Conservation (phyloP, 2,888 invertebrate genomes). For the Autographa pulchrina region DNA sequence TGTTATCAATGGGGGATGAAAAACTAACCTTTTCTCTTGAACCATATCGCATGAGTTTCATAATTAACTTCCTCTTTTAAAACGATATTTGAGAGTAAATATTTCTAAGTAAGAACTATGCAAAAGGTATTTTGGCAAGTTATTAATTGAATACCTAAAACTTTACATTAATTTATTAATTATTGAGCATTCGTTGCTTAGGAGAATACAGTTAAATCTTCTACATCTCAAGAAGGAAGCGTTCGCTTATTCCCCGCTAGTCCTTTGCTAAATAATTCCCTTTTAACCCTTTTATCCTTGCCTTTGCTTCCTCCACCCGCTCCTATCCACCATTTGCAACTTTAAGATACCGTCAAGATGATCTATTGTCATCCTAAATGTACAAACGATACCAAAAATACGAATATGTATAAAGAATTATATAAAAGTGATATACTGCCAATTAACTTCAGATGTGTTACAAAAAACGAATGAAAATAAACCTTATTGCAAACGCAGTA, state of each 20-base stretch:
- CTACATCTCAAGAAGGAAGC: background rate
- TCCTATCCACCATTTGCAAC: background rate
- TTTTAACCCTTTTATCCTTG: background rate
- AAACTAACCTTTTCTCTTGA: background rate
- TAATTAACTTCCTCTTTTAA: background rate
- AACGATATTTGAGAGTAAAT: background rate
- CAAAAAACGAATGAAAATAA: background rate
- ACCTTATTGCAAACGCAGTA: background rate
- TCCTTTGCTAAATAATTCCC: background rate
- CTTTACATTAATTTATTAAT: background rate
- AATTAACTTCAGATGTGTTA: background rate
- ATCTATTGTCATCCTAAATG: slow-evolving; percentile 1
- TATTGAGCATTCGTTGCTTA: background rate
- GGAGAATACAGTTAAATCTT: background rate
- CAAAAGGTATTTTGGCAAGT: background rate
- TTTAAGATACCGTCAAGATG: background rate
- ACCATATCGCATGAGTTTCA: background rate
- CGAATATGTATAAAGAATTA: slow-evolving; percentile 21
- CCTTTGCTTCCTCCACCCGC: background rate
- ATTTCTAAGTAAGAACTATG: background rate
- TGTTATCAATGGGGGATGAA: background rate
- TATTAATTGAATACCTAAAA: background rate
- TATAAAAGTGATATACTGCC: slow-evolving; percentile 13
- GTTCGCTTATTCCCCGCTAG: background rate
- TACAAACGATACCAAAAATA: slow-evolving; percentile 46